These are phyloP conservation scores for Drosophila maculinotata DNA, from an alignment of 2,888 invertebrate genomes.

Conservation along the genomic window DNA sequence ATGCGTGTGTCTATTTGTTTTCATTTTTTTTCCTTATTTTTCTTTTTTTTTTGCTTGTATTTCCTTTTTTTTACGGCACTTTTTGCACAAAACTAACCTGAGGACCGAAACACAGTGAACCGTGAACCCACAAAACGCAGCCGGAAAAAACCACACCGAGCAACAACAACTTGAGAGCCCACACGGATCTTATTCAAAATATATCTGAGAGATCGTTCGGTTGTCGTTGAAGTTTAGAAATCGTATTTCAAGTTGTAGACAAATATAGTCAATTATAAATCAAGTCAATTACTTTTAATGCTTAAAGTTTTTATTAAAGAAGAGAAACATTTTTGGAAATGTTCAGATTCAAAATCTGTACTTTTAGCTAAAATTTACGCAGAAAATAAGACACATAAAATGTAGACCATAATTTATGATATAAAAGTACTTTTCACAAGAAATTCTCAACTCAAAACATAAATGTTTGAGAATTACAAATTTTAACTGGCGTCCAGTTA, in stretches of 20 bases:
- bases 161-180: neutral
- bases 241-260: neutral
- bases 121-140: slow-evolving; percentile 3
- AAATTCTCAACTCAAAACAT: no score
- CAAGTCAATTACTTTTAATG: no score
- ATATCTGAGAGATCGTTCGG: neutral
- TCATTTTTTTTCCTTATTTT: neutral
- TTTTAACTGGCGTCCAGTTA: no score
- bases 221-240: neutral
- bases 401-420: no score
- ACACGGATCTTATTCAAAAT: neutral
- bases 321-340: no score
- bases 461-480: no score
- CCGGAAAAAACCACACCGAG: neutral
- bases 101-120: slow-evolving; percentile 5
- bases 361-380: no score
- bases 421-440: no score
- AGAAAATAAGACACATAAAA: no score
- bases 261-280: no score
- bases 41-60: neutral
- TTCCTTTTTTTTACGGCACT: slow-evolving; percentile 15
- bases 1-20: neutral
- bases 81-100: slow-evolving; percentile 47
- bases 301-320: no score
- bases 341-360: no score